A percentile compares a stretch with the other conserved stretches of the same genome.
phyloP scores from a whole-genome alignment of 2,113 vertebrate genomes.

The Zosterops japonicus region DNA sequence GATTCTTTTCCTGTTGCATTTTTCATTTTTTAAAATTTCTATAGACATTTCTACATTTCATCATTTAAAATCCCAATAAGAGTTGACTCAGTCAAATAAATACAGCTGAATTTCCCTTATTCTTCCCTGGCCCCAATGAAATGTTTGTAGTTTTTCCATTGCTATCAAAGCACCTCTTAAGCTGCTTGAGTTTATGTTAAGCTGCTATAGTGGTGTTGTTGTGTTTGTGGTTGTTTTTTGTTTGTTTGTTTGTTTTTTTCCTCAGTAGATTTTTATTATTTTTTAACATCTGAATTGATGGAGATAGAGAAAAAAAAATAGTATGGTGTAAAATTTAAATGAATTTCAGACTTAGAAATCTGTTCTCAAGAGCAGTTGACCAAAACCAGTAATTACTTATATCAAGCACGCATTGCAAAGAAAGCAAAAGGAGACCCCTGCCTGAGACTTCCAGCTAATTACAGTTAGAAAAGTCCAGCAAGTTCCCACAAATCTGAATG shows the following conservation, averaged over 20 bases:
- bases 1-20: not conserved
- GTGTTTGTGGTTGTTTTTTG: no score
- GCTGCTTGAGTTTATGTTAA: not conserved
- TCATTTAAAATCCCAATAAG: not conserved
- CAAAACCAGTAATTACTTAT: not conserved
- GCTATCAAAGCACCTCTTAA: not conserved
- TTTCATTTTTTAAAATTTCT: not conserved
- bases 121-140: not conserved
- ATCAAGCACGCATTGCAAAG: not conserved
- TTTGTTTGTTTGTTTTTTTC: not conserved
- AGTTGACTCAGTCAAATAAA: not conserved
- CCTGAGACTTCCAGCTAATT: not conserved
- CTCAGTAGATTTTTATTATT: not conserved
- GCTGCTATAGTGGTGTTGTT: not conserved
- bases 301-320: not conserved
- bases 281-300: not conserved
- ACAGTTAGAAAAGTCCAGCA: slow-evolving; percentile 11
- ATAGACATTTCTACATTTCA: not conserved
- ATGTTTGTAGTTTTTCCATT: not conserved
- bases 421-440: not conserved
- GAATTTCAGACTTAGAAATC: not conserved
- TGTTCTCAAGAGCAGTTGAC: not conserved
- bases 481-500: slow-evolving; percentile 47
- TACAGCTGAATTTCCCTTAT: not conserved
- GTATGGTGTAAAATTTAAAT: not conserved